A percentile compares a stretch with the other conserved stretches of the same genome.
Conservation (phyloP, 2,888 invertebrate species). For the Hyposoter dolosus region DNA sequence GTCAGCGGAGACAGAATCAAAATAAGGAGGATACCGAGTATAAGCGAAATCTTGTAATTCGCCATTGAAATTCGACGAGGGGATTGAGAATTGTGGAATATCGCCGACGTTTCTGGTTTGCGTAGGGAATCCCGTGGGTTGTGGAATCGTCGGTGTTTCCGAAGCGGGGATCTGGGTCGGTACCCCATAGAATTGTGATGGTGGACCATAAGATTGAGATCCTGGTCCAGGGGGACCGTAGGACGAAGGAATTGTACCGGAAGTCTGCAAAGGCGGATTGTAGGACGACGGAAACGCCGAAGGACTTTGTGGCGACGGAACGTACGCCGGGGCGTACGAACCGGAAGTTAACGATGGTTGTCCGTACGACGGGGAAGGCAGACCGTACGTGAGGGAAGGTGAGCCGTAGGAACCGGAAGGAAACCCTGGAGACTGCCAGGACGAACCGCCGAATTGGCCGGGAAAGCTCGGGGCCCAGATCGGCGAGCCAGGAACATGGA, state of each 20-base stretch:
- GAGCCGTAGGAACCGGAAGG: slow-evolving; percentile 45
- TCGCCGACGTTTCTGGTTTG: slow-evolving; percentile 24
- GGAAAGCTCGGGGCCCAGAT: slow-evolving; percentile 25
- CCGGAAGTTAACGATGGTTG: slow-evolving; percentile 27
- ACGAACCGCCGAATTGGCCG: slow-evolving; percentile 34
- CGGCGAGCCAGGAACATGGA: slow-evolving; percentile 37
- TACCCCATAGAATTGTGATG: slow-evolving; percentile 11
- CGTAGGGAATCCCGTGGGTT: slow-evolving; percentile 9
- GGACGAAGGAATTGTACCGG: slow-evolving; percentile 21
- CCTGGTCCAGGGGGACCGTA: slow-evolving; percentile 45
- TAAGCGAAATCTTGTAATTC: slow-evolving; percentile 19
- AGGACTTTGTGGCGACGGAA: slow-evolving; percentile 28
- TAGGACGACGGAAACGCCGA: slow-evolving; percentile 31
- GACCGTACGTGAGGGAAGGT: slow-evolving; percentile 34
- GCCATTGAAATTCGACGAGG: slow-evolving; percentile 23
- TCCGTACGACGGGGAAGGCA: slow-evolving; percentile 40
- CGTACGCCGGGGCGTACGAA: slow-evolving; percentile 28
- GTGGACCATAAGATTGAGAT: slow-evolving; percentile 33
- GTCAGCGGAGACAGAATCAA: slow-evolving; percentile 25
- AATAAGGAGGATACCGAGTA: slow-evolving; percentile 16
- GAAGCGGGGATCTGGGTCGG: slow-evolving; percentile 31
- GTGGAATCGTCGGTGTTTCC: slow-evolving; percentile 29
- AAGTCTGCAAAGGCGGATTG: slow-evolving; percentile 35
- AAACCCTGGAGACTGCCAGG: slow-evolving; percentile 30
- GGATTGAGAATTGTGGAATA: slow-evolving; percentile 22